Evolutionary conservation across 2,888 invertebrate genomes (phyloP).

Genomic region (Amphipoea oculea): DNA sequence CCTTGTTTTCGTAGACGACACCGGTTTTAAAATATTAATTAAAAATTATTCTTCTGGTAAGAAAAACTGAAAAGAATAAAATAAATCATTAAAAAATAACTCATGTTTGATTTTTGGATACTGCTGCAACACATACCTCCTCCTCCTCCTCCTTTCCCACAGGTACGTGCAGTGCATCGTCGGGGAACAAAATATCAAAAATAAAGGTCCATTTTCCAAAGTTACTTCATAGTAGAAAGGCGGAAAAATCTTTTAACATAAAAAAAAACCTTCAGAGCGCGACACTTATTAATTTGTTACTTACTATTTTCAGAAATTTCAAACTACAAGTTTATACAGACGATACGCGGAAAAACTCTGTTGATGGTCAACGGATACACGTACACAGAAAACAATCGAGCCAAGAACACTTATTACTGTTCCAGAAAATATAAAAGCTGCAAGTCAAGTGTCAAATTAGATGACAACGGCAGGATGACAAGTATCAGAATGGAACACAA

Average conservation of each 20-base stretch:
- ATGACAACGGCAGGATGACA: slow-evolving; percentile 50
- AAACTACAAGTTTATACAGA: slow-evolving; percentile 63
- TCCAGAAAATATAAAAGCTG: slow-evolving; percentile 67
- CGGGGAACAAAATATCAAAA: background rate
- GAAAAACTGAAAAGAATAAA: background rate
- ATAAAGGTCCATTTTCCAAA: background rate
- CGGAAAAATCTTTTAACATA: background rate
- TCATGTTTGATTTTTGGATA: background rate
- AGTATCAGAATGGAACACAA: slow-evolving; percentile 55
- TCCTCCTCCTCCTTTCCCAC: background rate
- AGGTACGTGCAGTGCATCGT: background rate
- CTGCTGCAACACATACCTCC: background rate
- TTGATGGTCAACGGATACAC: slow-evolving; percentile 68
- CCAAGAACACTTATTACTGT: slow-evolving; percentile 69
- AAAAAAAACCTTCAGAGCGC: background rate
- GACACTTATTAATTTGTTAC: background rate
- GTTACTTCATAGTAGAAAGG: background rate
- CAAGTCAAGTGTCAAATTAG: slow-evolving; percentile 64
- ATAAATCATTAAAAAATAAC: background rate
- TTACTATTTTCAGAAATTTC: slow-evolving; percentile 38
- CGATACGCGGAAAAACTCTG: slow-evolving; percentile 68
- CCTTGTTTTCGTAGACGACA: slow-evolving; percentile 27
- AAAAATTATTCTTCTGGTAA: background rate
- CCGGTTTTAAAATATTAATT: background rate
- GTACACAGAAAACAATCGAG: slow-evolving; percentile 71